phyloP scores from a whole-genome alignment of 2,888 invertebrate species.

The Lordiphosa fenestrarum region DNA sequence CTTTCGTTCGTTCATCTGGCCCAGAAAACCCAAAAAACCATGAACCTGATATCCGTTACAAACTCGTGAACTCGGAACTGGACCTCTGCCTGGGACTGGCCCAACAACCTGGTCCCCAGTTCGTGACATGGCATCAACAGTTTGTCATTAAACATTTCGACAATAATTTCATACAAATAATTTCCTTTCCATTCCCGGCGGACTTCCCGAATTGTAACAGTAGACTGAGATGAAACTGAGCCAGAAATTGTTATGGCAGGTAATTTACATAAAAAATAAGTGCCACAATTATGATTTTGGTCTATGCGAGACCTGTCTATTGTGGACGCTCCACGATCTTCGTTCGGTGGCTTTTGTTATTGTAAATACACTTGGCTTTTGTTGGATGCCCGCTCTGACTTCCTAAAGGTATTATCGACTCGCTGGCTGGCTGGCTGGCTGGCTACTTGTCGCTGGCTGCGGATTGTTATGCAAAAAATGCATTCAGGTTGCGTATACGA shows the following conservation, averaged over 20 bases:
- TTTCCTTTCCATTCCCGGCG: conserved; percentile 40
- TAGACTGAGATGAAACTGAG: conserved; percentile 31
- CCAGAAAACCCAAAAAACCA: no score
- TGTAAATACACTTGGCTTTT: conserved; percentile 39
- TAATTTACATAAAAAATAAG: conserved; percentile 71
- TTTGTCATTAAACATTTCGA: conserved; percentile 80
- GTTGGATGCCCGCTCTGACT: conserved; percentile 52
- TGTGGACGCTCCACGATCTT: conserved; percentile 50
- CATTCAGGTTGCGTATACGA: conserved; percentile 74
- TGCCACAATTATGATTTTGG: conserved; percentile 69
- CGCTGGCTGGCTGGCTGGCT: conserved; percentile 26
- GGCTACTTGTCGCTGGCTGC: conserved; percentile 68
- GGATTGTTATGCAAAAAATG: conserved; percentile 52
- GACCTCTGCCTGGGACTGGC: no score
- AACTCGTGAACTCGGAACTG: no score
- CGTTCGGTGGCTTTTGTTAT: conserved; percentile 49
- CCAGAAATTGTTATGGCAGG: conserved; percentile 58
- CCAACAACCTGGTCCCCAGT: conserved; percentile 42
- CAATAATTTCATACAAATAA: conserved; percentile 68
- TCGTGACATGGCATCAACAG: conserved; percentile 80
- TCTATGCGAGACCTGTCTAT: conserved; percentile 57
- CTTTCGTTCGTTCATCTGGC: no score
- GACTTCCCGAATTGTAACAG: conserved; percentile 50
- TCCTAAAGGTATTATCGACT: conserved; percentile 72
- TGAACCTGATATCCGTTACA: no score